A percentile compares a stretch with the other conserved stretches of the same genome.
Evolutionary conservation across 2,888 invertebrate species (phyloP).

Genomic region (Xestia sexstrigata): DNA sequence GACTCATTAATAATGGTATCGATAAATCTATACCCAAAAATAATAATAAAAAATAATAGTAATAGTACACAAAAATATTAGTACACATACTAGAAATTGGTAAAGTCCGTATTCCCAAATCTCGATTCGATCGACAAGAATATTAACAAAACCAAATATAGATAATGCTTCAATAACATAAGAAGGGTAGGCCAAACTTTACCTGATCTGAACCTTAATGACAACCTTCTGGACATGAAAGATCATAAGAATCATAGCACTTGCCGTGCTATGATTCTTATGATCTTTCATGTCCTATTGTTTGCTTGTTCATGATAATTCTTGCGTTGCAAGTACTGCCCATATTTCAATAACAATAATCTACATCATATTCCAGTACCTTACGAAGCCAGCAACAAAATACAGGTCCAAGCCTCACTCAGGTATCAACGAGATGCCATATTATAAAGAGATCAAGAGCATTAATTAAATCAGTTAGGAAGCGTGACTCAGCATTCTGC

Average conservation of each 20-base stretch:
- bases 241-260: too few relatives aligned
- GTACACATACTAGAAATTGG: background rate
- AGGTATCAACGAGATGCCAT: constrained; percentile 48
- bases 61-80: too few relatives aligned
- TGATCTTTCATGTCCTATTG: too few relatives aligned
- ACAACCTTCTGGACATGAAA: too few relatives aligned
- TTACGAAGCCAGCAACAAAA: constrained; percentile 9
- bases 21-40: background rate
- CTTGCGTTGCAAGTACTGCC: background rate
- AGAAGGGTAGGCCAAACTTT: too few relatives aligned
- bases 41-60: too few relatives aligned
- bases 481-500: constrained; percentile 57
- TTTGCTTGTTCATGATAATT: background rate
- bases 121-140: too few relatives aligned
- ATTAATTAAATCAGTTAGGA: constrained; percentile 69
- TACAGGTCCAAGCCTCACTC: constrained; percentile 23
- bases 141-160: too few relatives aligned
- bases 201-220: too few relatives aligned
- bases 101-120: too few relatives aligned
- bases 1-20: background rate
- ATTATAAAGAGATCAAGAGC: constrained; percentile 68
- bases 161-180: too few relatives aligned
- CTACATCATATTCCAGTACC: background rate
- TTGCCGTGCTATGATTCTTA: too few relatives aligned
- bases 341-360: constrained; percentile 12